A percentile compares a stretch with the other conserved stretches of the same genome.
Evolutionary conservation across 2,113 vertebrate species (phyloP).

Genomic region (Marcusenius ussheri): DNA sequence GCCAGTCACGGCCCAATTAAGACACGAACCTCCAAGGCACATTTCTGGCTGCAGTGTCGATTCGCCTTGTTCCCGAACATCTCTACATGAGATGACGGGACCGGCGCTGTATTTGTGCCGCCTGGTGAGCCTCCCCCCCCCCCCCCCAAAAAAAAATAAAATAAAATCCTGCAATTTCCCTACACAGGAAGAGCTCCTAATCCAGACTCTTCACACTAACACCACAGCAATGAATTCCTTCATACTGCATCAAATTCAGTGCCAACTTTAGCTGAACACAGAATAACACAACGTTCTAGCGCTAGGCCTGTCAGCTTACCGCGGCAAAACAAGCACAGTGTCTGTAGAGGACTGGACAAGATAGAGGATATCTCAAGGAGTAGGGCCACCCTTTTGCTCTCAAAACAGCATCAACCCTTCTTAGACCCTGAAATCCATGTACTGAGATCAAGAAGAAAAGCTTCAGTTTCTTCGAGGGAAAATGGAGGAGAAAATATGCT

Average conservation of each 20-base stretch:
- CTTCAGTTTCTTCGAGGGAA: neutral
- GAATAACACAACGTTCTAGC: neutral
- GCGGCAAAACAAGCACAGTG: neutral
- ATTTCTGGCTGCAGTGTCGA: neutral
- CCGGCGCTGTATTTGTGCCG: neutral
- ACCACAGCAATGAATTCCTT: slow-evolving; percentile 11
- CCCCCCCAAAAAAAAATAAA: neutral
- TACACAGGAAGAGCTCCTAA: neutral
- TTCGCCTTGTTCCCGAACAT: neutral
- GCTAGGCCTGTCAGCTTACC: neutral
- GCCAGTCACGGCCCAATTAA: neutral
- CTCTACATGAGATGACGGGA: neutral
- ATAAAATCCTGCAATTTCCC: neutral
- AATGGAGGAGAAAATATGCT: neutral
- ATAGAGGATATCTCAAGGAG: neutral
- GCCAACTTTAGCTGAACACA: neutral
- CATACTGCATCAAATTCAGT: neutral
- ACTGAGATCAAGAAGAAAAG: neutral
- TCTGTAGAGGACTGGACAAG: neutral
- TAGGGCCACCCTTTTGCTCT: neutral
- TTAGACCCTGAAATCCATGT: neutral
- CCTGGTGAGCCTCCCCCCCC: neutral
- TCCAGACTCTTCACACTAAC: neutral
- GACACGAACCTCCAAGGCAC: neutral
- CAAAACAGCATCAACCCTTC: neutral